Base-by-base conservation (phyloP, 2,888 invertebrate species). In the Deilephila porcellus region DNA sequence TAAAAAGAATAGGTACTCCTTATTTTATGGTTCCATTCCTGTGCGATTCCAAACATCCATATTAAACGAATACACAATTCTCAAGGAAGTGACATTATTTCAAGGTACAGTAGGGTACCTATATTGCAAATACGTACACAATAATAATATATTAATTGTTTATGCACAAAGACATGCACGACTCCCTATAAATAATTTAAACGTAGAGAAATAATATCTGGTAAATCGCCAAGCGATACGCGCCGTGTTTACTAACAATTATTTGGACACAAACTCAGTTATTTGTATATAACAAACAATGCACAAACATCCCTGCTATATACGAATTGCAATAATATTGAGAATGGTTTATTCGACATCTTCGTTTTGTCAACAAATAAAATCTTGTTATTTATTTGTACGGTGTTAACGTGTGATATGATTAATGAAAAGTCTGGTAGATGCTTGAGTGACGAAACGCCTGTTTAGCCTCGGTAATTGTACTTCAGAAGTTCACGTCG, bases 181-280 rank as follows among this genome's bases (percentile, higher is more conserved):
- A 70, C 14, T 62, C 71, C 34, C 71, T 73, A 73, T 76, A 75
- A 71, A 76, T 76, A 80, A 74, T 74, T 77, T 77, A 75, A 75
- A 71, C 63, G 70, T 67, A 72, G 71, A 78, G 75, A 76, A 80
- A 74, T 78, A 73, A 75, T 79, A 78, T 81, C 79, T 85, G 85
- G 83, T 77, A 76, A 80, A 79, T 76, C 77, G 83, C 82, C 85
- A 85, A 82, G 77, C 72, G 80, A 78, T 75, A 74, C 74, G 64
- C 79, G 81, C 3, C 59, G 8, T 73, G 59, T 73, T 72, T 72
- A 59, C 59, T 67, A 67, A 67, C 59, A 25, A 72, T 71, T 72
- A 74, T 71, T 71, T 32, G 60, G 60, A 45, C 25, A 25, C 45
- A 52, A 67, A 45, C 52, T 67, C 34, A 37, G 70, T 63, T 59